Evolutionary conservation across 2,113 vertebrate species (phyloP).

Genomic region (Mus pahari): DNA sequence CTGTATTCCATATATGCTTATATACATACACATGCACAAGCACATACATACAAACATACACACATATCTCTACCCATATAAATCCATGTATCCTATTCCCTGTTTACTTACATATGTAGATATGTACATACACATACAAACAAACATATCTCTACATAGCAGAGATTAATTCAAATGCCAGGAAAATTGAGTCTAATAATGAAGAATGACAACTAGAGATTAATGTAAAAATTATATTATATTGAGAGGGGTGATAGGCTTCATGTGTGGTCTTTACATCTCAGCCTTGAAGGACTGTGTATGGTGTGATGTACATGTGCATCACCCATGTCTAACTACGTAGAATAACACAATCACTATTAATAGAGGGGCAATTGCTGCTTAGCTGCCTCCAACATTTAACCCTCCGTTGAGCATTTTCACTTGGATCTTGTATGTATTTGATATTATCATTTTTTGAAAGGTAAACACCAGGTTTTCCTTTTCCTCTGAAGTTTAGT

Average conservation of each 20-base stretch:
- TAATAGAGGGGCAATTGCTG: background rate
- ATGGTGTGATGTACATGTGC: accelerated
- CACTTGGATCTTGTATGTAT: constrained; percentile 18
- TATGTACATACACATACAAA: background rate
- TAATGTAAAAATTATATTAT: constrained; percentile 1
- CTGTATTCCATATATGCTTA: background rate
- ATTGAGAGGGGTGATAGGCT: background rate
- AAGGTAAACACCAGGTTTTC: background rate
- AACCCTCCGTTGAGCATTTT: background rate
- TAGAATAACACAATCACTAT: background rate
- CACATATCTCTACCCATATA: too few species aligned
- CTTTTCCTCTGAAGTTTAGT: background rate
- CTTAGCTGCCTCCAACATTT: background rate
- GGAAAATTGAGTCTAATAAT: constrained; percentile 35
- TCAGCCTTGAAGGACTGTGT: background rate
- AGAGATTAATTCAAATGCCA: constrained; percentile 4
- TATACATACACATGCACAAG: background rate
- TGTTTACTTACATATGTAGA: background rate
- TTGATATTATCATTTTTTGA: background rate
- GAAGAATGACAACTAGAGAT: constrained; percentile 9
- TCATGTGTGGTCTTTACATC: background rate
- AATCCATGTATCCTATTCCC: background rate
- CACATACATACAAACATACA: background rate
- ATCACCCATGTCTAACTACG: too few species aligned
- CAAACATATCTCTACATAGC: background rate